Conservation (phyloP, 2,888 invertebrate species). For the Agapostemon virescens region DNA sequence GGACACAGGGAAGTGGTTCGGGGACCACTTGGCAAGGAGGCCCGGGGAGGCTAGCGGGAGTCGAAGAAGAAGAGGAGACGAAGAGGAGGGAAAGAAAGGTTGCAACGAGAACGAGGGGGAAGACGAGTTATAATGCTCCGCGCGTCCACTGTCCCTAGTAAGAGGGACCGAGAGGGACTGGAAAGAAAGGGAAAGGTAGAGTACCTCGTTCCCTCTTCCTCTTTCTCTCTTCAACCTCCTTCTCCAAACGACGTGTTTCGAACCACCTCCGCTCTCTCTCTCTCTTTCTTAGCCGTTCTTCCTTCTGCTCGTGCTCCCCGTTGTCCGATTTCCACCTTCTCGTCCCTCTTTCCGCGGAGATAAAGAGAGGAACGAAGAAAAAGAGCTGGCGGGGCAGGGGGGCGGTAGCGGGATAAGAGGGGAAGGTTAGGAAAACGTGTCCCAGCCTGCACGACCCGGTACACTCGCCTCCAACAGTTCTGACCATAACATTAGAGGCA, state of each 20-base stretch:
- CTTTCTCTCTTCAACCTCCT: slow-evolving; percentile 29
- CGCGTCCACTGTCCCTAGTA: slow-evolving; percentile 70
- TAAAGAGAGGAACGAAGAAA: slow-evolving; percentile 60
- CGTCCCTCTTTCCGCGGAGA: slow-evolving; percentile 43
- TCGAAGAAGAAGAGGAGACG: slow-evolving; percentile 33
- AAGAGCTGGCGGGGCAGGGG: slow-evolving; percentile 22
- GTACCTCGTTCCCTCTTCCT: slow-evolving; percentile 38
- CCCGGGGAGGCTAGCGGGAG: slow-evolving; percentile 35
- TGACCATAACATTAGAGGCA: slow-evolving; percentile 75
- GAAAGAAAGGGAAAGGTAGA: slow-evolving; percentile 22
- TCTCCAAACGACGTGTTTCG: slow-evolving; percentile 25
- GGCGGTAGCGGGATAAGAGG: slow-evolving; percentile 21
- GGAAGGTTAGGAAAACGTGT: slow-evolving; percentile 77
- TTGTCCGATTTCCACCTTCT: slow-evolving; percentile 27
- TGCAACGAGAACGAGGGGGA: slow-evolving; percentile 36
- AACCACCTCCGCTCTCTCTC: slow-evolving; percentile 32
- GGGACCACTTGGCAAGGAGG: slow-evolving; percentile 10
- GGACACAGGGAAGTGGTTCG: slow-evolving; percentile 13
- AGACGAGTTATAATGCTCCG: slow-evolving; percentile 73
- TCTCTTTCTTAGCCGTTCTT: neutral
- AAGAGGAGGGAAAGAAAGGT: slow-evolving; percentile 48
- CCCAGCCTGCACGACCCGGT: slow-evolving; percentile 78
- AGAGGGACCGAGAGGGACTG: slow-evolving; percentile 36
- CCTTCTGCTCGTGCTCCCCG: slow-evolving; percentile 22
- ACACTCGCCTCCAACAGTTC: slow-evolving; percentile 75